Evolutionary conservation across 1,140 invertebrate genomes (phyloP).

Genomic region (Oppia nitens): DNA sequence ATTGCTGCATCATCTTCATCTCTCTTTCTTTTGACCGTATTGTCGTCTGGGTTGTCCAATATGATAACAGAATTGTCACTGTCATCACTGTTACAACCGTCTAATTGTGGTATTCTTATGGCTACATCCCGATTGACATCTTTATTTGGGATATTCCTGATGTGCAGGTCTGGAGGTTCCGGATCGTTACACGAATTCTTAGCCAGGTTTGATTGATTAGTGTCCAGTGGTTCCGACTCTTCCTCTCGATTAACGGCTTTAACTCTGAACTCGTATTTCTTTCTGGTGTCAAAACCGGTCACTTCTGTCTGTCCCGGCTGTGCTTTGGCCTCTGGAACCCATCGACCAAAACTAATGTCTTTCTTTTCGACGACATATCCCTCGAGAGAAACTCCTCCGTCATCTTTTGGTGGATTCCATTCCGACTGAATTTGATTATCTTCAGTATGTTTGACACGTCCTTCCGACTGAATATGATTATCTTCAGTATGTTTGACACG

Average conservation of each 20-base stretch:
- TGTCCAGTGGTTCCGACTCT: slow-evolving; percentile 87
- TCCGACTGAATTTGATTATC: too few species aligned
- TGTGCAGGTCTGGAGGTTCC: slow-evolving; percentile 68
- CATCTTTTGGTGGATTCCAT: slow-evolving; percentile 80
- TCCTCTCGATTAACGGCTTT: slow-evolving; percentile 96
- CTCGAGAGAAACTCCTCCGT: slow-evolving; percentile 87
- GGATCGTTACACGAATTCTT: slow-evolving; percentile 92
- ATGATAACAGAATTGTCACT: too few species aligned
- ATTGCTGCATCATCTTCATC: too few species aligned
- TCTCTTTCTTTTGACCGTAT: too few species aligned
- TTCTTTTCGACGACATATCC: slow-evolving; percentile 94
- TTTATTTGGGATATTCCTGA: too few species aligned
- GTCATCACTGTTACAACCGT: too few species aligned
- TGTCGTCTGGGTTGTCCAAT: too few species aligned
- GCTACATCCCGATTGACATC: too few species aligned
- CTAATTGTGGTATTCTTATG: too few species aligned
- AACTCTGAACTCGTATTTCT: slow-evolving; percentile 90
- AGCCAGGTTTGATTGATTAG: slow-evolving; percentile 69
- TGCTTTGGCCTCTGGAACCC: slow-evolving; percentile 67
- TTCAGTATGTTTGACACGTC: too few species aligned
- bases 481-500: too few species aligned
- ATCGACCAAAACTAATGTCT: slow-evolving; percentile 69
- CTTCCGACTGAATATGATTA: too few species aligned
- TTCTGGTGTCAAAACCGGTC: slow-evolving; percentile 74
- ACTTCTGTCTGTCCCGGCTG: slow-evolving; percentile 54